Evolutionary conservation across 2,797 vertebrate genomes (phyloP).

Genomic region (Eospalax fontanierii): DNA sequence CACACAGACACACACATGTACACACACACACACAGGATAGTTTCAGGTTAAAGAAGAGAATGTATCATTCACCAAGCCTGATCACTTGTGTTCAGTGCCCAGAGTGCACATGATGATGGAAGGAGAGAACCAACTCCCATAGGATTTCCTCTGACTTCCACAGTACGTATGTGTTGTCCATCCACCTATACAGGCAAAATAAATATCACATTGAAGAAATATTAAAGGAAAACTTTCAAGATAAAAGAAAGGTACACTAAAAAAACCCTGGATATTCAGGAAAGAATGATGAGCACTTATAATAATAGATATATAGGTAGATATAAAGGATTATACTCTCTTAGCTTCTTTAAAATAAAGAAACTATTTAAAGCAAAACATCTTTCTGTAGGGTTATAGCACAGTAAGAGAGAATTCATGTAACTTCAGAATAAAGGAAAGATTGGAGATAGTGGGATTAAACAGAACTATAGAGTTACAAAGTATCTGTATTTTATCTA

Average conservation of each 20-base stretch:
- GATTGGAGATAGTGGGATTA: neutral
- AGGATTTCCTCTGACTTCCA: no score
- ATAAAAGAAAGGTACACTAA: neutral
- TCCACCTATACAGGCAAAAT: neutral
- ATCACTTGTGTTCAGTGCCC: no score
- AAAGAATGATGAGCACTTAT: neutral
- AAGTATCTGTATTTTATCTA: neutral
- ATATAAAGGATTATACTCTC: neutral
- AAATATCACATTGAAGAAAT: neutral
- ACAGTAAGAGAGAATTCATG: neutral
- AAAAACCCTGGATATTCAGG: conserved; percentile 19
- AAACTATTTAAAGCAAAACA: conserved; percentile 43
- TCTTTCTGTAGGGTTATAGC: neutral
- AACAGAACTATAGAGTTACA: neutral
- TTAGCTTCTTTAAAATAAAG: conserved; percentile 51
- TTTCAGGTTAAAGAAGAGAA: no score
- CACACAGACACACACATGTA: no score
- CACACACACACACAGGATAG: no score
- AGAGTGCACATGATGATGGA: no score
- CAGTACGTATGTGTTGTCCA: no score
- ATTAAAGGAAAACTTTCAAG: neutral
- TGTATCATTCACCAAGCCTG: no score
- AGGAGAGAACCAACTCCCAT: no score
- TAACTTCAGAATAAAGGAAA: neutral
- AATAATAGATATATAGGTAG: neutral